Percentiles rank a stretch among this genome's conserved stretches.
Evolutionary conservation across 2,888 invertebrate genomes (phyloP).

Genomic region (Meiosimyza decipiens): DNA sequence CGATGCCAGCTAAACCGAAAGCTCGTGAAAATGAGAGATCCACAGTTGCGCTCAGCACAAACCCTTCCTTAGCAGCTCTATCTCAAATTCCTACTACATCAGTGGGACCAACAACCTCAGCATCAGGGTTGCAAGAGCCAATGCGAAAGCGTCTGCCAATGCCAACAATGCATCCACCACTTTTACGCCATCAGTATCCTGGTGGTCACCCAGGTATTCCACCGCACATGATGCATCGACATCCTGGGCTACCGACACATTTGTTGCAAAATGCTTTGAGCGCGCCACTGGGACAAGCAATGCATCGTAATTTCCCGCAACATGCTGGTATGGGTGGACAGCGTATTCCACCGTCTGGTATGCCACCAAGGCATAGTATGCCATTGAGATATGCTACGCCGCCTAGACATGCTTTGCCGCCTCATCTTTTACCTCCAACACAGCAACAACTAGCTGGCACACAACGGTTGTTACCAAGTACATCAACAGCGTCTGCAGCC

Average conservation of each 20-base stretch:
- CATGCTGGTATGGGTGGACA: constrained; percentile 41
- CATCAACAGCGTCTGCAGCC: constrained; percentile 24
- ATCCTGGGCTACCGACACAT: constrained; percentile 53
- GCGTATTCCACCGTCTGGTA: constrained; percentile 42
- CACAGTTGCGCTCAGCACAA: constrained; percentile 4
- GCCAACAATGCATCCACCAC: constrained; percentile 64
- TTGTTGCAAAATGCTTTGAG: constrained; percentile 62
- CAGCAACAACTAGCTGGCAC: constrained; percentile 44
- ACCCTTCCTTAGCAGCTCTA: constrained; percentile 38
- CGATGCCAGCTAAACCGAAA: constrained; percentile 44
- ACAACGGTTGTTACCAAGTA: constrained; percentile 28
- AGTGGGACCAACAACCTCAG: constrained; percentile 53
- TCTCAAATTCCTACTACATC: constrained; percentile 37
- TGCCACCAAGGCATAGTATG: constrained; percentile 39
- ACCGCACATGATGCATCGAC: constrained; percentile 57
- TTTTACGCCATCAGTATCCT: constrained; percentile 61
- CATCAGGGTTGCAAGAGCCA: constrained; percentile 65
- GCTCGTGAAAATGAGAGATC: constrained; percentile 44
- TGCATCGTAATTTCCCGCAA: constrained; percentile 54
- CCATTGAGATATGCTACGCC: constrained; percentile 35
- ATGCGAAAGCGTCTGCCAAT: constrained; percentile 64
- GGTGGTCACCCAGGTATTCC: constrained; percentile 50
- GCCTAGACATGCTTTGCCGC: constrained; percentile 22
- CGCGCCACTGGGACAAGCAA: constrained; percentile 59
- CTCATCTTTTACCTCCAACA: constrained; percentile 37